Evolutionary conservation across 2,113 vertebrate species (phyloP).

Genomic region (Dendropsophus ebraccatus): DNA sequence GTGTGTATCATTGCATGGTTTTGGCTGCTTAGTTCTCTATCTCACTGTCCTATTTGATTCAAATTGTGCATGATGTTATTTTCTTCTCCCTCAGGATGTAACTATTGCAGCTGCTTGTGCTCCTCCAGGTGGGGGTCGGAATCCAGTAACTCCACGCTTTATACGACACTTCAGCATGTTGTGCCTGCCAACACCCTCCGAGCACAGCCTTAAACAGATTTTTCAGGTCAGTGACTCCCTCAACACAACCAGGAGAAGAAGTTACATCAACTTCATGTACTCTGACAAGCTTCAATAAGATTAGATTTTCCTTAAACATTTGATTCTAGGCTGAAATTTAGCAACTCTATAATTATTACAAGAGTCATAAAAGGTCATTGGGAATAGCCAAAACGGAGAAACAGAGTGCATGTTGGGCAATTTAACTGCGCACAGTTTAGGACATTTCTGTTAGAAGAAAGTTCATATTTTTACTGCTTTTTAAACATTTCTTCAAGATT

Average conservation of each 20-base stretch:
- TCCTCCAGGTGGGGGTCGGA: slow-evolving; percentile 84
- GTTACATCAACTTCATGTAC: not conserved
- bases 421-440: not conserved
- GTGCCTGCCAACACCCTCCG: slow-evolving; percentile 81
- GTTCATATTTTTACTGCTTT: not conserved
- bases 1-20: slow-evolving; percentile 18
- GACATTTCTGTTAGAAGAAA: not conserved
- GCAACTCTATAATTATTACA: not conserved
- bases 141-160: slow-evolving; percentile 83
- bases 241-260: not conserved
- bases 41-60: slow-evolving; percentile 53
- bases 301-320: slow-evolving; percentile 7
- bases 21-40: slow-evolving; percentile 27
- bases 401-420: not conserved
- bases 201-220: slow-evolving; percentile 84
- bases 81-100: slow-evolving; percentile 73
- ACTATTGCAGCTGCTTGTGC: slow-evolving; percentile 81
- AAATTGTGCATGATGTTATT: slow-evolving; percentile 50
- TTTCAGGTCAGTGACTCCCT: slow-evolving; percentile 76
- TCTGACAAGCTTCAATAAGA: not conserved
- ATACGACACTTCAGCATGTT: slow-evolving; percentile 84
- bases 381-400: not conserved
- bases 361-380: not conserved
- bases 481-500: not conserved
- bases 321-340: slow-evolving; percentile 9